Percentiles rank a stretch among this genome's conserved stretches.
phyloP scores from a whole-genome alignment of 1,140 invertebrate species.

The Hypsibius dujardini region DNA sequence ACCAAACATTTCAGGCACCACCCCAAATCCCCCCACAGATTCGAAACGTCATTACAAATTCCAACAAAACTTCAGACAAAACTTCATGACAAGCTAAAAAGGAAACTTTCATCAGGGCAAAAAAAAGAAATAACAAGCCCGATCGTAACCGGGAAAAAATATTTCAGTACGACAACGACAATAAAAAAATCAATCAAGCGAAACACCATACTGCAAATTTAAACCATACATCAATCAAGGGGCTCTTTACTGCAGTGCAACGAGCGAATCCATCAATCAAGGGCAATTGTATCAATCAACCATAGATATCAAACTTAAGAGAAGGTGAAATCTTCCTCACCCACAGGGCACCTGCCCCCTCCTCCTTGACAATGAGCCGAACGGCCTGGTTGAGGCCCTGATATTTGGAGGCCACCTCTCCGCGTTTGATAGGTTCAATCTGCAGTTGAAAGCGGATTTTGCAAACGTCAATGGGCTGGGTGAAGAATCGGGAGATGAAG shows the following conservation, averaged over 20 bases:
- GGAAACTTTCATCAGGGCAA: background rate
- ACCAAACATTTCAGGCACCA: no score
- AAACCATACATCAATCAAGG: no score
- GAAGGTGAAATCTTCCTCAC: background rate
- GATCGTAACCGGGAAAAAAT: background rate
- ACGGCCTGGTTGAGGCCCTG: slow-evolving; percentile 57
- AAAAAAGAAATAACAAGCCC: background rate
- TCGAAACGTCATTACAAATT: no score
- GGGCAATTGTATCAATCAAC: no score
- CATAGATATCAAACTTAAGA: no score
- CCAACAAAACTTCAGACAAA: background rate
- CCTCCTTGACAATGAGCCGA: slow-evolving; percentile 56
- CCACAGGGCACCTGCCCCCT: slow-evolving; percentile 67
- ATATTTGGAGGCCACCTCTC: slow-evolving; percentile 52
- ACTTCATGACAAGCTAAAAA: background rate
- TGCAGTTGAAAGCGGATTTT: slow-evolving; percentile 90
- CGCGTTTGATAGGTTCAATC: slow-evolving; percentile 60
- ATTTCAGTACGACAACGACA: no score
- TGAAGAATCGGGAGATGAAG: slow-evolving; percentile 54
- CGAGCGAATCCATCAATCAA: no score
- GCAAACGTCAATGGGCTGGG: slow-evolving; percentile 80
- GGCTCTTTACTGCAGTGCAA: no score
- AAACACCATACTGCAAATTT: no score
- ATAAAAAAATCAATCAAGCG: no score
- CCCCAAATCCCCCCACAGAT: no score